Evolutionary conservation across 2,888 invertebrate species (phyloP), one percentile per base, ranked within the genome.

Genomic region (Drosophila melanosoma): DNA sequence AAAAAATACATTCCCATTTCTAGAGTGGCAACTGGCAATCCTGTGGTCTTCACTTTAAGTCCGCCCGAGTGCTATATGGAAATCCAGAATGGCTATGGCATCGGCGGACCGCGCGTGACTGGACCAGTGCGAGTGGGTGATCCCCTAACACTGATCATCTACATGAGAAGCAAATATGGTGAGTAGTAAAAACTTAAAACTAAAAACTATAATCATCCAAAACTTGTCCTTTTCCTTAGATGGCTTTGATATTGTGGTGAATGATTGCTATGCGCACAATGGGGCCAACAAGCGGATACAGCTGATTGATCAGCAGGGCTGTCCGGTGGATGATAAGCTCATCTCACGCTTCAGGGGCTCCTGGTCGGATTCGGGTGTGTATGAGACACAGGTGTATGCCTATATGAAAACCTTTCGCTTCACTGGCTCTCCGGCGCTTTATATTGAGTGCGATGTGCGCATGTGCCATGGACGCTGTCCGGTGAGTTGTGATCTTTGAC

Each of bases 21-120:
- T 17, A 98, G 98, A 93, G 98, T 98, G 79, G 98, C 98, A 70
- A 98, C 98, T 40, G 98, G 98, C 56, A 98, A 98, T 93, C 98
- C 98, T 20, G 97, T 98, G 23, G 97, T 98, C 45, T 98, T 98
- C 91, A 98, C 98, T 0, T 94, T 98, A 60, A 97, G 97, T 78
- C 98, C 98, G 1, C 98, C 98, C 0, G 98, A 98, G 93, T 98
- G 98, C 92, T 98, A 98, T 94, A 98, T 98, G 98, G 98, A 98
- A 94, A 98, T 98, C 89, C 95, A 98, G 78, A 96, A 97, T 82
- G 98, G 98, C 29, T 98, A 98, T 92, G 97, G 98, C 17, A 97
- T 97, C 10, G 95, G 95, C 38, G 98, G 98, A 56, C 96, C 96
- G 49, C 94, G 98, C 61, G 97, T 98, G 0, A 95, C 97, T 0